Evolutionary conservation across 2,113 vertebrate species (phyloP), one percentile per base, ranked within the genome.

Genomic region (Cynopterus brachyotis): DNA sequence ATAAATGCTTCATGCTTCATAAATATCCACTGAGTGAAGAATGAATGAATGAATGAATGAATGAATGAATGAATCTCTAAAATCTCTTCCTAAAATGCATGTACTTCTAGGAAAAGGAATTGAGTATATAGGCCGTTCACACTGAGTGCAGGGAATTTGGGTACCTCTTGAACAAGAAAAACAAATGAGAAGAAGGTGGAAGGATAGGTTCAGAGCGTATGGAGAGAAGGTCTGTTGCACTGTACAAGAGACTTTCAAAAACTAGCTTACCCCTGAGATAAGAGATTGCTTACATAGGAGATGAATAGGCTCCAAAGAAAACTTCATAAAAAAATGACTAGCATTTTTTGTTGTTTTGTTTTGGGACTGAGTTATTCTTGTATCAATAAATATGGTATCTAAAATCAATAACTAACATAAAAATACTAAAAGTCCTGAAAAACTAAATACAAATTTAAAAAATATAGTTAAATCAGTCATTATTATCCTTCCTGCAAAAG

Each of bases 381-480:
- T 72, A 42, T 66, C 55, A 50, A 4, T 75, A 96, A 42, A 42
- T 91, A 75, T 70, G 40, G 5, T 60, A 6, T 59, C 32, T 26
- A 72, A 89, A 82, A 81, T 89, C 35, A 89, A 55, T 70, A 95
- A 59, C 6, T 91, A 47, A 66, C 50, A 90, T 81, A 62, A 95
- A 89, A 79, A 83, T 92, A 42, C 19, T 30, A 35, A 62, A 90
- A 95, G 57, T 87, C 28, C 50, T 42, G 45, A 85, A 81, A 57
- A 75, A 4, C 32, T 57, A 89, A 89, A 81, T 80, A 73, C 26
- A 60, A 83, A 79, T 50, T 50, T 16, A 13, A 96, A 83, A 50
- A 67, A 64, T 22, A 55, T 67, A 53, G 7, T 47, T 76, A 83
- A 57, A 62, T 76, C 72, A 95, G 17, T 28, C 72, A 62, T 53